Conservation (phyloP, 1,140 invertebrate species). For the Rhagoletis pomonella region DNA sequence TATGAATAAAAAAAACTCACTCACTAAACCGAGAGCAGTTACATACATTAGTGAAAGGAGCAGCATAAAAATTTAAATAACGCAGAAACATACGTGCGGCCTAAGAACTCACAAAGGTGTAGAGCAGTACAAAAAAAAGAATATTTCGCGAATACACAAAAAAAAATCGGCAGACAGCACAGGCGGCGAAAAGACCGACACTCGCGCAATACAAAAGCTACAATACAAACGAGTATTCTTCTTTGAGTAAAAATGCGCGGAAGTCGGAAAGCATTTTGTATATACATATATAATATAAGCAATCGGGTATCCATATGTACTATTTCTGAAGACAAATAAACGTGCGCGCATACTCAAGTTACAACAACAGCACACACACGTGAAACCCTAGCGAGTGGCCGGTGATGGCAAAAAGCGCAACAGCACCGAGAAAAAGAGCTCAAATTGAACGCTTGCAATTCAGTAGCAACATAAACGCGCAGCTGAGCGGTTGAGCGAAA, state of each 20-base stretch:
- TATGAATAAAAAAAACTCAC: background rate
- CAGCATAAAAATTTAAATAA: background rate
- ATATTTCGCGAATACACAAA: background rate
- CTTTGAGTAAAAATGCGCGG: slow-evolving; percentile 18
- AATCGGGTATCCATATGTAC: background rate
- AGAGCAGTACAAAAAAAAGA: background rate
- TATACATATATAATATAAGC: background rate
- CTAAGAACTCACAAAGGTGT: background rate
- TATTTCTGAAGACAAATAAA: background rate
- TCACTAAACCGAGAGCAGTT: background rate
- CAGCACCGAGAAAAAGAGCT: background rate
- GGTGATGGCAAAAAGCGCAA: slow-evolving; percentile 53
- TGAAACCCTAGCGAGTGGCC: background rate
- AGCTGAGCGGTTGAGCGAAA: background rate
- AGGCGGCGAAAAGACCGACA: background rate
- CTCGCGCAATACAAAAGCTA: background rate
- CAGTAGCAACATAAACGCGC: slow-evolving; percentile 36
- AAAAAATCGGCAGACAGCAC: background rate
- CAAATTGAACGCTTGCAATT: slow-evolving; percentile 36
- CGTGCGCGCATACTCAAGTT: slow-evolving; percentile 37
- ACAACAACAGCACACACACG: background rate
- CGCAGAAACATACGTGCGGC: background rate
- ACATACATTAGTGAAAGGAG: background rate
- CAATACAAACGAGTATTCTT: background rate
- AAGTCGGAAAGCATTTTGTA: background rate